Percentiles rank a stretch among this genome's conserved stretches.
These are phyloP conservation scores for Drosophila tristis DNA, from an alignment of 1,140 invertebrate species.

Conservation along the genomic window DNA sequence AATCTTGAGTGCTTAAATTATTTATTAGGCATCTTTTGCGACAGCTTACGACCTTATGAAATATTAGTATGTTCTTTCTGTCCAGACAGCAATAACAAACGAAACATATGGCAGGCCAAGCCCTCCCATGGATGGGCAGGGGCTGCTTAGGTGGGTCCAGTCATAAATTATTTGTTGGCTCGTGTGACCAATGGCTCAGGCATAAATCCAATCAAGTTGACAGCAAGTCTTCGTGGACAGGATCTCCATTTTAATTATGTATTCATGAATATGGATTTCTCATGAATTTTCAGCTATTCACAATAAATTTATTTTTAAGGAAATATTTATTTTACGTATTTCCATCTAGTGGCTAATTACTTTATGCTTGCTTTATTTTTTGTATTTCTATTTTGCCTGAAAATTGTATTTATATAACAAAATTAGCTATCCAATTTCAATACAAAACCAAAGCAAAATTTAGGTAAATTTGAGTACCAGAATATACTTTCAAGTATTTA, in stretches of 20 bases:
- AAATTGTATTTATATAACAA: too few species aligned
- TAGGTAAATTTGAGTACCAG: too few species aligned
- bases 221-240: conserved; percentile 25
- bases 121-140: background rate
- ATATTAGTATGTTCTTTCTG: conserved; percentile 58
- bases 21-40: conserved; percentile 76
- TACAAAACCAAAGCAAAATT: background rate
- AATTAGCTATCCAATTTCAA: too few species aligned
- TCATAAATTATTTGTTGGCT: conserved; percentile 61
- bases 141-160: conserved; percentile 23
- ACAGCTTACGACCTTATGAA: conserved; percentile 68
- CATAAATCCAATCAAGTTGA: conserved; percentile 64
- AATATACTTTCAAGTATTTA: background rate
- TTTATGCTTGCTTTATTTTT: too few species aligned
- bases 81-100: conserved; percentile 35
- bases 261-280: background rate
- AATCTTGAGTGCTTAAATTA: conserved; percentile 71
- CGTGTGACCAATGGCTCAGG: conserved; percentile 45
- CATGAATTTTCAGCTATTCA: background rate
- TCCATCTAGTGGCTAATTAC: too few species aligned
- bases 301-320: background rate
- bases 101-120: conserved; percentile 33
- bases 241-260: conserved; percentile 37
- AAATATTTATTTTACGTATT: too few species aligned
- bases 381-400: too few species aligned